These are phyloP conservation scores for Gymnothorax javanicus DNA, from an alignment of 2,797 vertebrate species.

Conservation along the genomic window DNA sequence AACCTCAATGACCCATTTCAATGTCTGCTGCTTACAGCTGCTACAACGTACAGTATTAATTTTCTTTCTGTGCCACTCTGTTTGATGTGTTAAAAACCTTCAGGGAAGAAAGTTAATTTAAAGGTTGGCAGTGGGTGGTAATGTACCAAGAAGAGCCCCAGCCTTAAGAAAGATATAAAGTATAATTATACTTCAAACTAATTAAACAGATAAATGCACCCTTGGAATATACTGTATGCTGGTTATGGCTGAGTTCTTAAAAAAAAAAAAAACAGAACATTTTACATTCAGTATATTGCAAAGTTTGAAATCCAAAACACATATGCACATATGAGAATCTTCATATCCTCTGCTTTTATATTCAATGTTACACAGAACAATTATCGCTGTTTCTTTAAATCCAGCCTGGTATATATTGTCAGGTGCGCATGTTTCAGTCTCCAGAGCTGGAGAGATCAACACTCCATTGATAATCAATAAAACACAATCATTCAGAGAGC, in stretches of 20 bases:
- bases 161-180: slow-evolving; percentile 28
- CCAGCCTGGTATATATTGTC: background rate
- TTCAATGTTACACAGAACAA: slow-evolving; percentile 11
- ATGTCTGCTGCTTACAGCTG: slow-evolving; percentile 60
- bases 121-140: slow-evolving; percentile 57
- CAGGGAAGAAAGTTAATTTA: slow-evolving; percentile 67
- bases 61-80: slow-evolving; percentile 62
- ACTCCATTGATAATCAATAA: slow-evolving; percentile 1
- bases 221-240: background rate
- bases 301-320: slow-evolving; percentile 54
- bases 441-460: slow-evolving; percentile 7
- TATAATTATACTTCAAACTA: slow-evolving; percentile 43
- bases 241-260: background rate
- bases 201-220: slow-evolving; percentile 27
- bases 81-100: slow-evolving; percentile 63
- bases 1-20: slow-evolving; percentile 70
- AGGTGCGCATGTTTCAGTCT: background rate
- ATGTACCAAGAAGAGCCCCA: slow-evolving; percentile 48
- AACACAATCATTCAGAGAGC: background rate
- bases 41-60: slow-evolving; percentile 53
- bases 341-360: slow-evolving; percentile 31
- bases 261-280: slow-evolving; percentile 26
- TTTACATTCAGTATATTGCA: slow-evolving; percentile 69
- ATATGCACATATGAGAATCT: slow-evolving; percentile 61
- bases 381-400: background rate